A percentile compares a stretch with the other conserved stretches of the same genome.
These are phyloP conservation scores for Anhinga rufa DNA, from an alignment of 2,113 vertebrate genomes.

Conservation along the genomic window DNA sequence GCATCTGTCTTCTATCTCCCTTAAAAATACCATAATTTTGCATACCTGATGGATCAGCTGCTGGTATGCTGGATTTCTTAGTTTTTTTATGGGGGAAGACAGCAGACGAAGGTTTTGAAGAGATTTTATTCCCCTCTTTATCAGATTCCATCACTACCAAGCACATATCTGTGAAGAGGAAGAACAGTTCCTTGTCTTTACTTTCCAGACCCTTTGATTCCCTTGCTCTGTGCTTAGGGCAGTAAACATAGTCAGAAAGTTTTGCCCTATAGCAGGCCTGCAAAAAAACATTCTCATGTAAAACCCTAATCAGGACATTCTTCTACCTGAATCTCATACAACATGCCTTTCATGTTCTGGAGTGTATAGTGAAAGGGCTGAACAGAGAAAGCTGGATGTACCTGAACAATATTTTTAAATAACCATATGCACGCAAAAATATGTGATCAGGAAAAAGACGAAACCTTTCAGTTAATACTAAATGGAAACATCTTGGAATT, in stretches of 20 bases:
- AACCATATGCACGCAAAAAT: not conserved
- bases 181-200: not conserved
- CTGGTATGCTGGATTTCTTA: slow-evolving; percentile 13
- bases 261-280: not conserved
- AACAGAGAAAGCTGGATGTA: not conserved
- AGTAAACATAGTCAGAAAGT: not conserved
- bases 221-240: not conserved
- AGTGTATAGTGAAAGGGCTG: not conserved
- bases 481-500: not conserved
- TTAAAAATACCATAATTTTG: not conserved
- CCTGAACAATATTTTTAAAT: not conserved
- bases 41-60: slow-evolving; percentile 53
- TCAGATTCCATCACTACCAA: slow-evolving; percentile 46
- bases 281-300: not conserved
- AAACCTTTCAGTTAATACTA: not conserved
- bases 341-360: not conserved
- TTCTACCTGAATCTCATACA: not conserved
- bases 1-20: not conserved
- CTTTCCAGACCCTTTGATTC: not conserved
- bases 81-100: slow-evolving; percentile 48
- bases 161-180: slow-evolving; percentile 32
- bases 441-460: not conserved
- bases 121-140: slow-evolving; percentile 42
- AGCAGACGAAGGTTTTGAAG: not conserved
- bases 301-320: not conserved